Evolutionary conservation across 2,888 invertebrate species (phyloP).

Genomic region (Diarsia brunnea): DNA sequence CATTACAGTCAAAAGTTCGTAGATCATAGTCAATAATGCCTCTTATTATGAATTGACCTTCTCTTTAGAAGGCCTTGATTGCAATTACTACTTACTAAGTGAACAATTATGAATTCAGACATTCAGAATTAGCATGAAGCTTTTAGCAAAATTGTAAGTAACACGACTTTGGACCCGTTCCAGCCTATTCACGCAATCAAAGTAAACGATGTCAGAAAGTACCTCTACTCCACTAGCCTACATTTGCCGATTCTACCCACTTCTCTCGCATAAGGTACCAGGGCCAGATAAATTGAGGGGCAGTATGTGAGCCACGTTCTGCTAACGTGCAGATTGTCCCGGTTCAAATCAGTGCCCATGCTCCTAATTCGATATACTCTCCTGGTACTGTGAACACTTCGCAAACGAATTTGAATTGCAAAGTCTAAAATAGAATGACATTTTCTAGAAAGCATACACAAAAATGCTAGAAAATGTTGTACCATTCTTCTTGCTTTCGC

Average conservation of each 20-base stretch:
- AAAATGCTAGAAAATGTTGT: background rate
- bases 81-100: background rate
- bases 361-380: conserved; percentile 26
- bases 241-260: conserved; percentile 25
- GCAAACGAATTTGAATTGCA: background rate
- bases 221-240: background rate
- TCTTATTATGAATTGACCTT: background rate
- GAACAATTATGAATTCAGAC: background rate
- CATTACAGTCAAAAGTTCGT: background rate
- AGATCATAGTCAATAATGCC: background rate
- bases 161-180: conserved; percentile 20
- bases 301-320: conserved; percentile 42
- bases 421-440: background rate
- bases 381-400: background rate
- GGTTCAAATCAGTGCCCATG: conserved; percentile 34
- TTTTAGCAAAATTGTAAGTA: conserved; percentile 33
- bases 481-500: background rate
- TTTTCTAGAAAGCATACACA: background rate
- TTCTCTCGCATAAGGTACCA: conserved; percentile 29
- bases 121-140: conserved; percentile 9
- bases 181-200: conserved; percentile 16
- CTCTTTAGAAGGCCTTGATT: background rate
- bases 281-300: conserved; percentile 31
- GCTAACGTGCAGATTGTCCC: conserved; percentile 40
- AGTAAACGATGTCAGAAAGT: conserved; percentile 16